Base-by-base conservation (phyloP, 2,888 invertebrate species). In the Leucophenga montana region DNA sequence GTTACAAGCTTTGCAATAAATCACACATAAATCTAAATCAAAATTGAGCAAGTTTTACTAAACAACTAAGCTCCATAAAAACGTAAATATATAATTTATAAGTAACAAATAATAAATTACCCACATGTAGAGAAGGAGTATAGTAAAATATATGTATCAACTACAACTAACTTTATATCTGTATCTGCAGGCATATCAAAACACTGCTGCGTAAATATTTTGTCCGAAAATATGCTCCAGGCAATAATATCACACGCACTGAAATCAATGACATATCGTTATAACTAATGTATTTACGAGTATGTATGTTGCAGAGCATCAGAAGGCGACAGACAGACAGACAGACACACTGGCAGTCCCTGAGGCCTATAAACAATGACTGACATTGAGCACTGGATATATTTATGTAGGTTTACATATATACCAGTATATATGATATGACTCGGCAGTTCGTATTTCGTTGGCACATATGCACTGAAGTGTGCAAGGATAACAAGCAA, bases 181-280 rank as follows among this genome's bases (percentile, higher is more conserved):
- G 8, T 39, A 5, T 33, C 33, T 39, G 39, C 9, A 39, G 3
- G 8, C 8, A 33, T 33, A 33, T 33, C 8, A n/a, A 33, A 33
- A 33, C 39, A 39, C 1, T 39, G 11, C 4, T 27, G 27, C 27
- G 27, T 11, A 39, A 11, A 39, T 39, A 11, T 39, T 39, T 39
- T 39, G 39, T 1, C 39, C 4, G 8, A 39, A 61, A 39, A 61
- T 33, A 33, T 66, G 72, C 50, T 16, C n/a, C 18, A 16, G 50
- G 18, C 50, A 50, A 13, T 50, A n/a, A 16, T 50, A 50, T 16
- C 16, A 50, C 50, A 46, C 44, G 14, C 5, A 64, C 46, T 76
- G 71, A 78, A 78, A 84, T 82, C 83, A 84, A 84, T 84, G 83
- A 79, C 84, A 82, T 79, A 82, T 83, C 81, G 75, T 81, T 83